A percentile compares a stretch with the other conserved stretches of the same genome.
phyloP scores from a whole-genome alignment of 37 sponge, comb jelly and placozoan genomes.

The Tethya wilhelma region DNA sequence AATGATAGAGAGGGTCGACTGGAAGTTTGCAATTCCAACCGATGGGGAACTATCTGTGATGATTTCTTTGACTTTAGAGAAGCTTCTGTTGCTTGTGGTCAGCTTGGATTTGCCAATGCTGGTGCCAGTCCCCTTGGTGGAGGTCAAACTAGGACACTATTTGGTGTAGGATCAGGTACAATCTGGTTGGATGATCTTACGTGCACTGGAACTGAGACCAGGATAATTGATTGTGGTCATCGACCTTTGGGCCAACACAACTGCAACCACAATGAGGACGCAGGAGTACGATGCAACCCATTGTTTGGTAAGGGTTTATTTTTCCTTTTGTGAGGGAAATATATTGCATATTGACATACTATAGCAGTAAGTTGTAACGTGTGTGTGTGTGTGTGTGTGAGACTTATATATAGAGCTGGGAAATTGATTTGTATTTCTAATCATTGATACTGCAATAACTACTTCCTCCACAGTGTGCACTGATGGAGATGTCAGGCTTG shows the following conservation, averaged over 20 bases:
- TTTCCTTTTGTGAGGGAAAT: no score
- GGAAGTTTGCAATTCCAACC: neutral
- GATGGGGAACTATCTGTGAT: slow-evolving; percentile 5
- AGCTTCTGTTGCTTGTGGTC: neutral
- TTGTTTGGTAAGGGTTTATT: no score
- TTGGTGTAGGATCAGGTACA: slow-evolving; percentile 25
- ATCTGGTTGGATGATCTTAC: slow-evolving; percentile 33
- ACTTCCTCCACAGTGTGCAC: no score
- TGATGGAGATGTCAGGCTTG: slow-evolving; percentile 4
- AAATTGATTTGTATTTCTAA: no score
- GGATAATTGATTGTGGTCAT: slow-evolving; percentile 18
- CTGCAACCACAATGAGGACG: slow-evolving; percentile 55
- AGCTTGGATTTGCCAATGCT: neutral
- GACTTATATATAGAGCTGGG: no score
- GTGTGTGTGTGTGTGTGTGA: no score
- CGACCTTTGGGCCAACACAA: slow-evolving; percentile 14
- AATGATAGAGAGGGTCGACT: neutral
- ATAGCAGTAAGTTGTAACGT: no score
- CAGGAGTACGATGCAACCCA: slow-evolving; percentile 21
- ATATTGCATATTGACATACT: no score
- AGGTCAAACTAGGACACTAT: neutral
- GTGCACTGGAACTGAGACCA: slow-evolving; percentile 29
- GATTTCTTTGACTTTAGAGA: neutral
- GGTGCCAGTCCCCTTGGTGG: neutral
- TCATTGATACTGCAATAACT: no score